These are phyloP conservation scores for Piliocolobus tephrosceles DNA, from an alignment of 2,113 vertebrate genomes.

Conservation along the genomic window DNA sequence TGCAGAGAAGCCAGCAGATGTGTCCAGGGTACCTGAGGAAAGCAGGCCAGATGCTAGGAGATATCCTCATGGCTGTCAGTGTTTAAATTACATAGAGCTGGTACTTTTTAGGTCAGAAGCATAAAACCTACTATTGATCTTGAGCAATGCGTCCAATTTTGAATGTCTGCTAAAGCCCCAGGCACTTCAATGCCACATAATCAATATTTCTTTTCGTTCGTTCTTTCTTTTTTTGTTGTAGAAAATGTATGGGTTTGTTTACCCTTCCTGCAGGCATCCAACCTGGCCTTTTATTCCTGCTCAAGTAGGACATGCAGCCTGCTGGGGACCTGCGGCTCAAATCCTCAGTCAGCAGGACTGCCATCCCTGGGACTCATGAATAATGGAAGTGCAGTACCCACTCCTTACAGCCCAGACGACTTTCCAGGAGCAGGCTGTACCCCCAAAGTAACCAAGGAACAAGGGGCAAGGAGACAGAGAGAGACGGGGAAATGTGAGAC, in stretches of 20 bases:
- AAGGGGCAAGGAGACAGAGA: not conserved
- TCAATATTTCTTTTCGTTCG: conserved; percentile 79
- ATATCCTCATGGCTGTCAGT: not conserved
- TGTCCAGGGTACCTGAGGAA: conserved; percentile 4
- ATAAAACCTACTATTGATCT: conserved; percentile 81
- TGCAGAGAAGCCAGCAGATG: conserved; percentile 29
- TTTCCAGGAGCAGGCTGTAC: not conserved
- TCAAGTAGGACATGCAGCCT: conserved; percentile 7
- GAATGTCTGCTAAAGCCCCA: conserved; percentile 79
- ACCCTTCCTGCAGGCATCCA: conserved; percentile 69
- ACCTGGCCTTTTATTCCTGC: conserved; percentile 58
- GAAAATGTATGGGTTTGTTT: conserved; percentile 70
- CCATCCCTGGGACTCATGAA: not conserved
- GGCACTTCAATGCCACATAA: conserved; percentile 72
- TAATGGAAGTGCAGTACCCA: not conserved
- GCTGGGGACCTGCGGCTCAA: conserved; percentile 56
- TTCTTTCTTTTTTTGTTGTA: conserved; percentile 34
- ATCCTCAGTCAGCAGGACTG: conserved; percentile 17
- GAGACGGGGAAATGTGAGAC: not conserved
- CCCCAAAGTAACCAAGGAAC: conserved; percentile 35
- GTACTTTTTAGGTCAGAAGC: conserved; percentile 73
- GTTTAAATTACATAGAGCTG: conserved; percentile 57
- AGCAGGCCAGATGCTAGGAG: not conserved
- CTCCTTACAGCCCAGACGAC: conserved; percentile 2
- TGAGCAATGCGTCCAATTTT: conserved; percentile 64